A percentile compares a stretch with the other conserved stretches of the same genome.
Evolutionary conservation across 2,888 invertebrate species (phyloP).

Genomic region (Sisyra terminalis): DNA sequence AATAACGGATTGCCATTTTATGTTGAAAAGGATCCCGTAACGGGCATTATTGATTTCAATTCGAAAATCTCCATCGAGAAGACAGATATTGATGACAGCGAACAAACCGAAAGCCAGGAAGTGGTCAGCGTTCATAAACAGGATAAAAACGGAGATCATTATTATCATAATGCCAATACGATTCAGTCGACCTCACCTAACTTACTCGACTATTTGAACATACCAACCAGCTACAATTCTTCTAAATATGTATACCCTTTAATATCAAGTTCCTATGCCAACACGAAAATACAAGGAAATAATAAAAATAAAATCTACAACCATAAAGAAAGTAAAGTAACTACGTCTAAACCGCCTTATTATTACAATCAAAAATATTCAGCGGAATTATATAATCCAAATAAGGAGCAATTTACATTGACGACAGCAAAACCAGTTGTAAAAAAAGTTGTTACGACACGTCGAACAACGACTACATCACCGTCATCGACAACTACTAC

Average conservation of each 20-base stretch:
- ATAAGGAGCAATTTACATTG: too few relatives aligned
- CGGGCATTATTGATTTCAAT: constrained; percentile 45
- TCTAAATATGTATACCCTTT: constrained; percentile 51
- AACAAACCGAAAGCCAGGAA: constrained; percentile 15
- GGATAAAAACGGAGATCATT: constrained; percentile 24
- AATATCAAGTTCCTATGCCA: constrained; percentile 55
- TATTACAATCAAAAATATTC: constrained; percentile 15
- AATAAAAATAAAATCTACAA: constrained; percentile 35
- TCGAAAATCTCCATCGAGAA: constrained; percentile 28
- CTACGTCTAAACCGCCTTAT: constrained; percentile 25
- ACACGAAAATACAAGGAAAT: constrained; percentile 51
- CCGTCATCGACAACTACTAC: constrained; percentile 13
- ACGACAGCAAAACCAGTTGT: constrained; percentile 17
- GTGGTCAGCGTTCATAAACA: constrained; percentile 8
- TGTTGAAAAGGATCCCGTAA: constrained; percentile 48
- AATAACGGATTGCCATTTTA: constrained; percentile 56
- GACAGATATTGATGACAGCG: constrained; percentile 18
- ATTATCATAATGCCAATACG: constrained; percentile 36
- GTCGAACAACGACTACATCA: constrained; percentile 12
- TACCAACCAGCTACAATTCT: constrained; percentile 46
- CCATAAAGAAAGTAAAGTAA: constrained; percentile 23
- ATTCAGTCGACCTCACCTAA: constrained; percentile 43
- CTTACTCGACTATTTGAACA: constrained; percentile 36
- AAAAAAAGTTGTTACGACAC: constrained; percentile 2
- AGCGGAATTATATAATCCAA: too few relatives aligned